A percentile compares a stretch with the other conserved stretches of the same genome.
Evolutionary conservation across 64 coral and sea anemone species (phyloP).

Genomic region (Porites lutea): DNA sequence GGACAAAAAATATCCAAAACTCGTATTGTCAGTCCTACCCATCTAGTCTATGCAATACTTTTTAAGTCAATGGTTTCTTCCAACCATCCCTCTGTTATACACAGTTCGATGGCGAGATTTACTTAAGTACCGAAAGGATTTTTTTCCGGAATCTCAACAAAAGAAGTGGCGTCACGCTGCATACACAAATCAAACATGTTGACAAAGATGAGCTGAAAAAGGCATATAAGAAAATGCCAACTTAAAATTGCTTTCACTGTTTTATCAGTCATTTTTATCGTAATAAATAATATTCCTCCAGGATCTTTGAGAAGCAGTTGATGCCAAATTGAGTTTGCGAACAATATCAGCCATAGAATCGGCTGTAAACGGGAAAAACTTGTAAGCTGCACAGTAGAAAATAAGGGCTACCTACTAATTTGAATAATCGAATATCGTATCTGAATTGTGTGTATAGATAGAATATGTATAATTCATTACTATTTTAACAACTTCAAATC

Average conservation of each 20-base stretch:
- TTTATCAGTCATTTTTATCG: not conserved
- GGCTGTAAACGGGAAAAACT: conserved; percentile 19
- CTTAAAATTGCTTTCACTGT: not conserved
- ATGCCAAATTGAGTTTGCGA: not conserved
- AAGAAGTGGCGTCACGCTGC: conserved; percentile 34
- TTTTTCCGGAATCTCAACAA: conserved; percentile 49
- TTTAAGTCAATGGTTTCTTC: not conserved
- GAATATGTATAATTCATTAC: conserved; percentile 76
- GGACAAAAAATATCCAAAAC: not conserved
- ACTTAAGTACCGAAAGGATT: conserved; percentile 41
- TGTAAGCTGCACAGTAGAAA: not conserved
- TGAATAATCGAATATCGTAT: conserved; percentile 74
- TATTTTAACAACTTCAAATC: conserved; percentile 59
- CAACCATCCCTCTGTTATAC: not conserved
- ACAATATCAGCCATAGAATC: not conserved
- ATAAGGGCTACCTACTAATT: conserved; percentile 23
- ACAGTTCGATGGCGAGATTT: conserved; percentile 37
- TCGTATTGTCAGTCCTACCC: too few species aligned
- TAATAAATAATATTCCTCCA: not conserved
- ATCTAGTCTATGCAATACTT: not conserved
- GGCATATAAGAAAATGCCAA: conserved; percentile 35
- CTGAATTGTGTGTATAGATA: conserved; percentile 57
- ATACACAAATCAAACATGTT: conserved; percentile 42
- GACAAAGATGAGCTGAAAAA: conserved; percentile 49
- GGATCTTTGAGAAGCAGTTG: not conserved